phyloP scores from a whole-genome alignment of 35 echinoderm and acorn worm genomes.

The Holothuria glaberrima region DNA sequence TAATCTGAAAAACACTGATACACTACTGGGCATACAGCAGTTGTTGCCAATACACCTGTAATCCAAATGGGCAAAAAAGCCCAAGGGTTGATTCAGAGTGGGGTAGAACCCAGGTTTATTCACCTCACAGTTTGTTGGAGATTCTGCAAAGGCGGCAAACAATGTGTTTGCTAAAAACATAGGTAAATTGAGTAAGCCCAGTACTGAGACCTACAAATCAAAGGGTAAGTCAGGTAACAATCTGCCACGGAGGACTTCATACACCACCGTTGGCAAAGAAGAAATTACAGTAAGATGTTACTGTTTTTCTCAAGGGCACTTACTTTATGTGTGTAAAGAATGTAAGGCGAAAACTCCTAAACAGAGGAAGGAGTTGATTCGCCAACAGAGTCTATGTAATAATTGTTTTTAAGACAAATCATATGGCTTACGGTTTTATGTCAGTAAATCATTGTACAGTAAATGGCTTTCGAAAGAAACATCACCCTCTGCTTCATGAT shows the following conservation, averaged over 20 bases:
- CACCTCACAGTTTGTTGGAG: background rate
- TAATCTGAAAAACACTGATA: slow-evolving; percentile 55
- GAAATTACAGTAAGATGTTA: background rate
- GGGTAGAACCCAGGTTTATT: slow-evolving; percentile 40
- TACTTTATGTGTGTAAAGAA: background rate
- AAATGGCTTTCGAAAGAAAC: slow-evolving; percentile 38
- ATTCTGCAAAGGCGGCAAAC: background rate
- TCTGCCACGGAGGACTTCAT: background rate
- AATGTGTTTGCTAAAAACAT: slow-evolving; percentile 43
- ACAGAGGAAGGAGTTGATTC: slow-evolving; percentile 12
- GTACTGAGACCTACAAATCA: slow-evolving; percentile 36
- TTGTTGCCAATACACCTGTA: slow-evolving; percentile 49
- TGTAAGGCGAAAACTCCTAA: slow-evolving; percentile 20
- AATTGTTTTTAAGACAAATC: slow-evolving; percentile 39
- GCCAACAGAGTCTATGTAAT: slow-evolving; percentile 45
- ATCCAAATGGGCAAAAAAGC: slow-evolving; percentile 39
- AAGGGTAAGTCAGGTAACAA: background rate
- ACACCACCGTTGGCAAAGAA: background rate
- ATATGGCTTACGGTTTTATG: slow-evolving; percentile 8
- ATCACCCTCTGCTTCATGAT: slow-evolving; percentile 15
- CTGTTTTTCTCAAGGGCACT: background rate
- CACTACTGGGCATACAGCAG: slow-evolving; percentile 38
- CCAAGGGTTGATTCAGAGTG: slow-evolving; percentile 21
- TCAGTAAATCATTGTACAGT: background rate
- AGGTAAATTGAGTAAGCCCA: background rate